Evolutionary conservation across 2,888 invertebrate genomes (phyloP).

Genomic region (Lasioglossum malachurum): DNA sequence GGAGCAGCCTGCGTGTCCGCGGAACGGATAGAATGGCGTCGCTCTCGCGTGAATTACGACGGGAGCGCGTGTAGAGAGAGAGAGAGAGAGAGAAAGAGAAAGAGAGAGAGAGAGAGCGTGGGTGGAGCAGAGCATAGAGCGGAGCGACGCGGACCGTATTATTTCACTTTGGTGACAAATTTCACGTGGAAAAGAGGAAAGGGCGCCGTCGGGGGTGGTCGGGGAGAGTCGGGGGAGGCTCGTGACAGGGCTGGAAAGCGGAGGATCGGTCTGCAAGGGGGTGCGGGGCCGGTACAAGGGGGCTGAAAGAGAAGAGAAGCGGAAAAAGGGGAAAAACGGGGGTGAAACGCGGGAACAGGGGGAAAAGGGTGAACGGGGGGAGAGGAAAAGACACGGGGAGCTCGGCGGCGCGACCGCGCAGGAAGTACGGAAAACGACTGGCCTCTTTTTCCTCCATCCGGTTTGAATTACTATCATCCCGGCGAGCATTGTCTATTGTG

Average conservation of each 20-base stretch:
- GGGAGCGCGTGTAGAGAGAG: conserved; percentile 33
- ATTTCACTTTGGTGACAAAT: conserved; percentile 78
- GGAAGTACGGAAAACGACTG: conserved; percentile 82
- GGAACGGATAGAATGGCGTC: not conserved
- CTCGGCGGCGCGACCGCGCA: conserved; percentile 44
- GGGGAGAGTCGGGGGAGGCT: not conserved
- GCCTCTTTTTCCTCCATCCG: conserved; percentile 75
- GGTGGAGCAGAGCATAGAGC: not conserved
- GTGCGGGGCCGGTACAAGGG: conserved; percentile 31
- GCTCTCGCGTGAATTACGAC: conserved; percentile 66
- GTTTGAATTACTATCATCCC: conserved; percentile 83
- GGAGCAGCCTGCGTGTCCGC: not conserved
- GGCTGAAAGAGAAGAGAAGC: conserved; percentile 22
- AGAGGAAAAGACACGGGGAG: conserved; percentile 44
- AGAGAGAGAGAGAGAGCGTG: not conserved
- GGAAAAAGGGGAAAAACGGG: conserved; percentile 23
- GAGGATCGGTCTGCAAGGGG: conserved; percentile 10
- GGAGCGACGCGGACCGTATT: conserved; percentile 62
- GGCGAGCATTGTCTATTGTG: conserved; percentile 83
- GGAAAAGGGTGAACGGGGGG: conserved; percentile 32
- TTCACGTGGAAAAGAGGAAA: conserved; percentile 65
- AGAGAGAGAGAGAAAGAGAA: no score
- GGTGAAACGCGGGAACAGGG: conserved; percentile 21
- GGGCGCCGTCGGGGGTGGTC: conserved; percentile 11
- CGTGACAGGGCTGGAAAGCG: conserved; percentile 27